phyloP scores from a whole-genome alignment of 1,140 invertebrate genomes.

The Triops cancriformis region DNA sequence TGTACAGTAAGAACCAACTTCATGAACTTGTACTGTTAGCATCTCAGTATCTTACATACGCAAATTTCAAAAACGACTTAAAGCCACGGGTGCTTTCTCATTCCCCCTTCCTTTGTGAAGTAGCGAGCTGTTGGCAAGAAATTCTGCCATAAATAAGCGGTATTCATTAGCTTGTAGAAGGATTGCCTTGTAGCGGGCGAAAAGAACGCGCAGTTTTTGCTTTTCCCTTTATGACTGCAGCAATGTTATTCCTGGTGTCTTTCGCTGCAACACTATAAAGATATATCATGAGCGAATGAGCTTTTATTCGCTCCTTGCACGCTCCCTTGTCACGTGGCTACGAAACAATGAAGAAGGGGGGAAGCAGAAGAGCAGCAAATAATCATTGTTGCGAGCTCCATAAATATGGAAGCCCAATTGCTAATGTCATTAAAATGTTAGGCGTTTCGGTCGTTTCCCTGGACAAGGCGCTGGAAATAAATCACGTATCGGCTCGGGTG shows the following conservation, averaged over 20 bases:
- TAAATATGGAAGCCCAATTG: background rate
- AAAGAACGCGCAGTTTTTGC: background rate
- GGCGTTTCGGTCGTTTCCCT: slow-evolving; percentile 62
- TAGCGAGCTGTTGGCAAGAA: too few relatives aligned
- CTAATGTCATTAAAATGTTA: slow-evolving; percentile 36
- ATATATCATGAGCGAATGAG: background rate
- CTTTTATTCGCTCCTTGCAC: background rate
- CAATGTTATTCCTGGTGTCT: background rate
- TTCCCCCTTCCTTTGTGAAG: too few relatives aligned
- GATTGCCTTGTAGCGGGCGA: too few relatives aligned
- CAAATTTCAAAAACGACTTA: too few relatives aligned
- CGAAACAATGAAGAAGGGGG: background rate
- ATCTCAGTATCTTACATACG: background rate
- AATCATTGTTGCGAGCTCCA: background rate
- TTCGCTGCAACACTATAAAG: background rate
- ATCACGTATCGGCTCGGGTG: slow-evolving; percentile 56
- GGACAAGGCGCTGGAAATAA: slow-evolving; percentile 63
- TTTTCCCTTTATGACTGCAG: background rate
- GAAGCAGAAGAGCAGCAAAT: background rate
- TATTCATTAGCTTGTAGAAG: too few relatives aligned
- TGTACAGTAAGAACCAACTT: slow-evolving; percentile 52
- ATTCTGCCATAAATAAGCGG: too few relatives aligned
- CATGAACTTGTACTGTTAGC: background rate
- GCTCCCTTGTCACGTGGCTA: background rate
- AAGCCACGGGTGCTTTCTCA: too few relatives aligned